These are phyloP conservation scores for Trogon surrucura DNA, from an alignment of 2,113 vertebrate species.

Conservation along the genomic window DNA sequence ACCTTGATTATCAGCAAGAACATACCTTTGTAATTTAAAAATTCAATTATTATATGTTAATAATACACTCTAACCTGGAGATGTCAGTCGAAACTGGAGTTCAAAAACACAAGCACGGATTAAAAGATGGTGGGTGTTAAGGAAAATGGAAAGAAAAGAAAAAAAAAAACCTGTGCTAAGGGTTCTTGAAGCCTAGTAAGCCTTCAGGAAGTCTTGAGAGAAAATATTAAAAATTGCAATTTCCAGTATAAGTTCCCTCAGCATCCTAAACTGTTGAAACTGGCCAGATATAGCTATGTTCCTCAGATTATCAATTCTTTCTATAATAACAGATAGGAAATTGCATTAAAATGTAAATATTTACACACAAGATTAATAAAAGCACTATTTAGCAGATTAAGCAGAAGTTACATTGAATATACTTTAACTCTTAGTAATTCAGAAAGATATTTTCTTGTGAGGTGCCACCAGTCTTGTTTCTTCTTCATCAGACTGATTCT, in stretches of 20 bases:
- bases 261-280: neutral
- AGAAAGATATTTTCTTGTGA: neutral
- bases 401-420: neutral
- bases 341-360: neutral
- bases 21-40: neutral
- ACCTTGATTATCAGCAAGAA: neutral
- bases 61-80: neutral
- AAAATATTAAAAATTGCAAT: neutral
- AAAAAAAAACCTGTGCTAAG: neutral
- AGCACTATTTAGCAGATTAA: neutral
- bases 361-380: neutral
- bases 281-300: neutral
- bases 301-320: neutral
- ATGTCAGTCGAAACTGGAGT: neutral
- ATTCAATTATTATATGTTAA: neutral
- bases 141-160: neutral
- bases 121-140: neutral
- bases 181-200: neutral
- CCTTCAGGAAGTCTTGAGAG: neutral
- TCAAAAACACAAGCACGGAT: neutral
- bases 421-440: neutral
- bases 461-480: neutral
- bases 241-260: neutral
- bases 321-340: neutral
- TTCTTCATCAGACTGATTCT: neutral